These are phyloP conservation scores for Drosophila busckii DNA, from an alignment of 1,140 invertebrate genomes.

Conservation along the genomic window DNA sequence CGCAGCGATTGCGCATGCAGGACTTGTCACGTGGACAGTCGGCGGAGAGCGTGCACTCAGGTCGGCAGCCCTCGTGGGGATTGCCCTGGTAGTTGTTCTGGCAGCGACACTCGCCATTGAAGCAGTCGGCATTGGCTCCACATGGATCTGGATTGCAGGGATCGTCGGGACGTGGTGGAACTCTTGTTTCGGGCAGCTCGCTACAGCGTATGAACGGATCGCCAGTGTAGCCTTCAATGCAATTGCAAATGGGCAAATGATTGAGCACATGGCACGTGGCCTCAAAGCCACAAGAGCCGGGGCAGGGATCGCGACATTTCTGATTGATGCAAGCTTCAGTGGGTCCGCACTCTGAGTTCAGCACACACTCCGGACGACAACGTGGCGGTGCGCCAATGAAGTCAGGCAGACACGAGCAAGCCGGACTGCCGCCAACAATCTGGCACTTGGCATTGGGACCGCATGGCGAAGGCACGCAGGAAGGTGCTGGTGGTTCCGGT, in stretches of 20 bases:
- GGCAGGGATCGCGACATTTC: conserved; percentile 88
- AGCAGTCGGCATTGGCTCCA: conserved; percentile 90
- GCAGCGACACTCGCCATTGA: conserved; percentile 87
- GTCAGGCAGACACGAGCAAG: conserved; percentile 87
- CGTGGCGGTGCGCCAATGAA: conserved; percentile 87
- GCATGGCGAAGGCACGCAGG: conserved; percentile 88
- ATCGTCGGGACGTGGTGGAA: conserved; percentile 76
- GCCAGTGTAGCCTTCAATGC: conserved; percentile 83
- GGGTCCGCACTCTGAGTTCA: conserved; percentile 87
- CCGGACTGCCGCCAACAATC: conserved; percentile 84
- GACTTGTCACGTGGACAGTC: conserved; percentile 90
- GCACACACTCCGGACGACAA: conserved; percentile 88
- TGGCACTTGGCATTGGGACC: conserved; percentile 90
- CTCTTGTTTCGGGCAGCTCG: conserved; percentile 66
- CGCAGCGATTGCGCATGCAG: conserved; percentile 89
- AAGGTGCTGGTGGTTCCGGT: conserved; percentile 81
- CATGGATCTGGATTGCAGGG: conserved; percentile 90
- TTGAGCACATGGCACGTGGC: conserved; percentile 85
- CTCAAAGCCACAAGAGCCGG: conserved; percentile 86
- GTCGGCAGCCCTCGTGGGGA: conserved; percentile 88
- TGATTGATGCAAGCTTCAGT: conserved; percentile 85
- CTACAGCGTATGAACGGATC: conserved; percentile 85
- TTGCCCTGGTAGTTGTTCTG: conserved; percentile 90
- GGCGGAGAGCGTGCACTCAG: conserved; percentile 89
- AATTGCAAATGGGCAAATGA: conserved; percentile 86